Percentiles rank a stretch among this genome's conserved stretches.
Evolutionary conservation across 1,140 invertebrate species (phyloP).

Genomic region (Philopotamus ludificatus): DNA sequence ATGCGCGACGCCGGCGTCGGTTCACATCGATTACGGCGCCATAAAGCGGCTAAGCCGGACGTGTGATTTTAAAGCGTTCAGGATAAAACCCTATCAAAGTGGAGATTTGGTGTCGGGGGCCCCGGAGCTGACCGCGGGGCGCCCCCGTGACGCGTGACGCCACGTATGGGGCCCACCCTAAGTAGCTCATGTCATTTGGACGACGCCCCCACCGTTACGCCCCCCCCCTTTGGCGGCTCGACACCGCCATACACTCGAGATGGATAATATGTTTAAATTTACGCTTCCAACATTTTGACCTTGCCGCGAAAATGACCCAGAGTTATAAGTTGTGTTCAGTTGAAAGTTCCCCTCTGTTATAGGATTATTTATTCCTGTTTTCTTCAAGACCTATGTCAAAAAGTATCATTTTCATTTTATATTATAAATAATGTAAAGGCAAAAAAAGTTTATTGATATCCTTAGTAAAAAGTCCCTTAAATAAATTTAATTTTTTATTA

Average conservation of each 20-base stretch:
- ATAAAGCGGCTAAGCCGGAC: conserved; percentile 19
- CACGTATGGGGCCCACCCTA: conserved; percentile 9
- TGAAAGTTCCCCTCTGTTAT: too few relatives aligned
- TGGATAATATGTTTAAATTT: not conserved
- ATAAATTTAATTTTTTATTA: too few relatives aligned
- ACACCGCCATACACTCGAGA: not conserved
- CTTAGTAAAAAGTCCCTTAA: too few relatives aligned
- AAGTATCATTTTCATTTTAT: too few relatives aligned
- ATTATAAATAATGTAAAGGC: too few relatives aligned
- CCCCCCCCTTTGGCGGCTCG: not conserved
- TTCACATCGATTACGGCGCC: conserved; percentile 11
- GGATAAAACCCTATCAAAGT: conserved; percentile 14
- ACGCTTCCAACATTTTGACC: not conserved
- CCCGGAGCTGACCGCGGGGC: not conserved
- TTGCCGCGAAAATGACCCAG: too few relatives aligned
- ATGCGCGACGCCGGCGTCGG: not conserved
- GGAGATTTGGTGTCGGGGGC: conserved; percentile 4
- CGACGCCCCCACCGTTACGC: not conserved
- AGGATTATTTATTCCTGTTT: too few relatives aligned
- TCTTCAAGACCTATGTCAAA: too few relatives aligned
- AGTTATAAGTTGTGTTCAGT: too few relatives aligned
- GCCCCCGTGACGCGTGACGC: not conserved
- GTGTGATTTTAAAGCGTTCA: conserved; percentile 19
- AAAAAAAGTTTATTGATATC: too few relatives aligned
- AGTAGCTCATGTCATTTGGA: conserved; percentile 16